phyloP scores from a whole-genome alignment of 2,888 invertebrate species.

The Metalampra italica region DNA sequence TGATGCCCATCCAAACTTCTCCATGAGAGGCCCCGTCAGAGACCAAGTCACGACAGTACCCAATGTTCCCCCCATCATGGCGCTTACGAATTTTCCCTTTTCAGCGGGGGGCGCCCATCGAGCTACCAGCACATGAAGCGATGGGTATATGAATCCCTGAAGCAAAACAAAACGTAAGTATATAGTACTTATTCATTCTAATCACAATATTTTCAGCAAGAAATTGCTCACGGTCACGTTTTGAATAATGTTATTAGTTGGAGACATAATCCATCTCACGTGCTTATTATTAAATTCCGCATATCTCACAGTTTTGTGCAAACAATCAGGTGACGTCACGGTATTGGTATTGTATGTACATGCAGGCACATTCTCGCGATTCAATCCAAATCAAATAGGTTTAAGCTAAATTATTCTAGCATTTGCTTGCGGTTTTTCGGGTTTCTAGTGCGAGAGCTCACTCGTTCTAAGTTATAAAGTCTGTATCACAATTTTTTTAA shows the following conservation, averaged over 20 bases:
- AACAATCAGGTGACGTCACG: neutral
- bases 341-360: neutral
- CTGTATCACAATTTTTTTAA: no score
- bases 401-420: no score
- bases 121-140: constrained; percentile 82
- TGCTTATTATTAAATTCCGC: neutral
- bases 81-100: constrained; percentile 84
- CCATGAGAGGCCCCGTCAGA: constrained; percentile 81
- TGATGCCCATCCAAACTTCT: constrained; percentile 81
- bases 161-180: constrained; percentile 17
- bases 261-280: neutral
- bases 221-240: neutral
- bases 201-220: neutral
- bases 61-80: constrained; percentile 85
- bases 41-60: constrained; percentile 85
- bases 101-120: constrained; percentile 87
- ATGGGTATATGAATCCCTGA: constrained; percentile 81
- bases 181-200: neutral
- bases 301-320: neutral
- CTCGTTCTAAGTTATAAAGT: no score
- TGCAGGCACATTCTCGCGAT: no score
- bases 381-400: no score
- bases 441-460: no score
- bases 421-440: no score
- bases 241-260: neutral